Evolutionary conservation across 2,888 invertebrate genomes (phyloP), one percentile per base, ranked within the genome.

Genomic region (Crematogaster levior): DNA sequence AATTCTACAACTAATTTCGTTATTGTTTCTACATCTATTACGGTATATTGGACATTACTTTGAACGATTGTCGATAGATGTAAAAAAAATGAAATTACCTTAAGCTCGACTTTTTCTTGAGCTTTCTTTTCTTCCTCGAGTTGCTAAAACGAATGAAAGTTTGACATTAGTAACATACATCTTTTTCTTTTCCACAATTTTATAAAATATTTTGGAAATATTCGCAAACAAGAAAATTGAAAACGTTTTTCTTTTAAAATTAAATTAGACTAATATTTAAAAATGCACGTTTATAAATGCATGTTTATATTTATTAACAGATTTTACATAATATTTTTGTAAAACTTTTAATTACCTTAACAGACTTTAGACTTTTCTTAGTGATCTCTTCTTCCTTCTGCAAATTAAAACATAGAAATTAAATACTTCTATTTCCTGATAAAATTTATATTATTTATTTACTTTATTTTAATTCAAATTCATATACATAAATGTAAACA

Each of bases 51-150:
- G 12, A 75, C 24, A 3, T 21, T 77, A 77, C 34, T 68, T 21
- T 66, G 6, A 51, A 75, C 27, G 3, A 68, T 34, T 43, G 12
- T n/a, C 2, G 12, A 53, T 34, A 77, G 34, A 34, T 43, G 3
- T 21, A 5, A 56, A 3, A 53, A 1, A 1, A 56, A 68, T 43
- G 1, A 43, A 83, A 91, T 93, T 85, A 94, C 94, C 95, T 95
- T 96, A 93, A 93, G 95, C 94, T 94, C 93, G 21, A 93, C 85
- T 84, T 94, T 93, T 77, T 93, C 93, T 66, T 90, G 68, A 2
- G 90, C 88, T 83, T 92, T 92, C 85, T 93, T 93, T 80, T 94
- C 93, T 56, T 93, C 94, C 37, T 85, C 88, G 18, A 85, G 30
- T 85, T 89, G 82, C 70, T 83, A 3, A 34, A 81, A 75, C 37